Base-by-base conservation (phyloP, 2,888 invertebrate genomes). In the Aphodius granarius region DNA sequence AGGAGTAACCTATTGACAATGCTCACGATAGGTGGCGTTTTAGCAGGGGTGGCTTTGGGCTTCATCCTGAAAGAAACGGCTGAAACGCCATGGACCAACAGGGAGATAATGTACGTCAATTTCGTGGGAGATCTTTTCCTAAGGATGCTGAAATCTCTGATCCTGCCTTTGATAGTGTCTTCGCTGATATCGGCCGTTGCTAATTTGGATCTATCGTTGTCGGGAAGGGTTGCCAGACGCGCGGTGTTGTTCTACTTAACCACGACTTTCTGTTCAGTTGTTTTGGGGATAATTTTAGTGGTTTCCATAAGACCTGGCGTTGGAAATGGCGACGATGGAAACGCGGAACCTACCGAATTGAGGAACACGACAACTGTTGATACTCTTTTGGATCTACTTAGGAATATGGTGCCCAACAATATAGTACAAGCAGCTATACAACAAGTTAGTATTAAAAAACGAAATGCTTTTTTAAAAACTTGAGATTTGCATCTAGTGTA, bases 51-150 rank as follows among this genome's bases (percentile, higher is more conserved):
- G 0, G 84, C 86, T 15, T 82, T 91, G 13, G 91, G 91, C 17
- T 86, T 91, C 64, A 85, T 88, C 63, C 84, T 91, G 9, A 87
- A 88, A 76, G 79, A 82, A 20, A 78, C 81, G 2, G 82, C 81
- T 65, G 86, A 83, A 6, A 85, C 82, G 70, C 82, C 84, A 78
- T 91, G 90, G 90, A 86, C 88, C 1, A 83, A 86, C 65, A 84
- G 94, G 71, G 91, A 93, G 81, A 88, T 92, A 65, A 91, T 92
- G 89, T 94, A 94, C 85, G 88, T 94, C 66, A 90, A 91, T 80
- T 93, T 92, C 83, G 87, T 91, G 1, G 94, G 94, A 21, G 93
- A 94, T 83, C 86, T 94, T 71, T 93, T 94, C 82, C 89, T 94
- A 79, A 88, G 92, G 78, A 93, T 94, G 92, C 88, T 94, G 73